Percentiles rank a stretch among this genome's conserved stretches.
phyloP scores from a whole-genome alignment of 1,140 invertebrate species.

The Hermetia illucens region DNA sequence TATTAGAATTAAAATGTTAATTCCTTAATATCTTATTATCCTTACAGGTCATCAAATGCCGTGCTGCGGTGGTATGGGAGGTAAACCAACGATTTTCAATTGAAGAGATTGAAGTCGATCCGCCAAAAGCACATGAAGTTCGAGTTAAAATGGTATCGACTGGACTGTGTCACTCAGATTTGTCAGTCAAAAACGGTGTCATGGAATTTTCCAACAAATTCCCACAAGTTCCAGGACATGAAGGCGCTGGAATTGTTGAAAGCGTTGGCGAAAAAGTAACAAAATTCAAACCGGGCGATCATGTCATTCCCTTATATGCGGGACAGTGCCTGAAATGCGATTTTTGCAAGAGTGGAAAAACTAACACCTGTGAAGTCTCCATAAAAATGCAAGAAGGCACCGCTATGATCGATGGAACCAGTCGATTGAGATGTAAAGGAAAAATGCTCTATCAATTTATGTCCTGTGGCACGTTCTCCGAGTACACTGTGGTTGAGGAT shows the following conservation, averaged over 20 bases:
- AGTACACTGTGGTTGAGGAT: constrained; percentile 96
- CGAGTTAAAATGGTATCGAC: constrained; percentile 26
- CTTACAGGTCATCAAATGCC: constrained; percentile 5
- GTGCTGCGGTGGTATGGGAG: constrained; percentile 4
- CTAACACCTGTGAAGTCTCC: constrained; percentile 32
- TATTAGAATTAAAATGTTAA: too few species aligned
- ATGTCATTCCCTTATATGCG: constrained; percentile 38
- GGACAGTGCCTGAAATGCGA: constrained; percentile 39
- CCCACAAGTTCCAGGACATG: constrained; percentile 34
- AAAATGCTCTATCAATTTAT: constrained; percentile 76
- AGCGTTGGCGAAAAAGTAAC: constrained; percentile 31
- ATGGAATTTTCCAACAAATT: constrained; percentile 34
- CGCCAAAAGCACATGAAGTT: constrained; percentile 6
- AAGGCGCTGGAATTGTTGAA: constrained; percentile 38
- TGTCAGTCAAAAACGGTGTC: constrained; percentile 33
- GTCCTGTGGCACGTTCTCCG: constrained; percentile 89
- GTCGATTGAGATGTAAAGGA: constrained; percentile 33
- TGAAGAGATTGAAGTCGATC: constrained; percentile 6
- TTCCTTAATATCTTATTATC: too few species aligned
- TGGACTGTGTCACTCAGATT: constrained; percentile 40
- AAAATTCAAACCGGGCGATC: constrained; percentile 27
- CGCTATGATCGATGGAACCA: constrained; percentile 42
- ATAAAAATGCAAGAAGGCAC: constrained; percentile 28
- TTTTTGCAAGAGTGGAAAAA: constrained; percentile 27
- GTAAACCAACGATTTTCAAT: constrained; percentile 2